Evolutionary conservation across 2,797 vertebrate genomes (phyloP).

Genomic region (Fratercula arctica): DNA sequence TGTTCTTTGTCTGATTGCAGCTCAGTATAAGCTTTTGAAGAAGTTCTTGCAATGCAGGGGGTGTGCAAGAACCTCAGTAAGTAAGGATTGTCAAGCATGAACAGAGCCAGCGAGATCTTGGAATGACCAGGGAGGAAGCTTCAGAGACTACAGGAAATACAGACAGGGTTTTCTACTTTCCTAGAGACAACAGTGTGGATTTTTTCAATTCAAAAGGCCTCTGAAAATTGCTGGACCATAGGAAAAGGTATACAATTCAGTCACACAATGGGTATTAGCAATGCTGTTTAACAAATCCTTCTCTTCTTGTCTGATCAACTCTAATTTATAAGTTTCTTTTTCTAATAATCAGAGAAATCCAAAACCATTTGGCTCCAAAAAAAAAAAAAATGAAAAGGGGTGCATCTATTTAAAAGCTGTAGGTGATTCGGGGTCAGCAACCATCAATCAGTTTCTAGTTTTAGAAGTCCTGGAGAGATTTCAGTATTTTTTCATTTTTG

Average conservation of each 20-base stretch:
- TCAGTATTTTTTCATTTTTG: background rate
- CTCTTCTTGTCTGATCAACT: background rate
- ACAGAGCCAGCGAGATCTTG: background rate
- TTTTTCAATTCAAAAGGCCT: background rate
- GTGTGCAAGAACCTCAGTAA: background rate
- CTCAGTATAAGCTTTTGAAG: background rate
- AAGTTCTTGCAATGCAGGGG: background rate
- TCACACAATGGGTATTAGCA: background rate
- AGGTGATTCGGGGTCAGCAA: background rate
- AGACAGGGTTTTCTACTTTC: background rate
- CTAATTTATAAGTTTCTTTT: background rate
- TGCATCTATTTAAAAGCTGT: background rate
- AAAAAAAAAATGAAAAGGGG: fast-evolving
- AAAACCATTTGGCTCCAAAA: background rate
- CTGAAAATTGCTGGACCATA: background rate
- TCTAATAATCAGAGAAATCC: background rate
- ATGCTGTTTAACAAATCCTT: background rate
- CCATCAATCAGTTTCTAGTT: background rate
- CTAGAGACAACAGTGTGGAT: background rate
- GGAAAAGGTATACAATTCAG: background rate
- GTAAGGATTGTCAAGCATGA: background rate
- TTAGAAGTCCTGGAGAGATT: background rate
- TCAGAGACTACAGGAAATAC: background rate
- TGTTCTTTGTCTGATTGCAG: background rate
- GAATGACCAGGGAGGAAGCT: background rate